A percentile compares a stretch with the other conserved stretches of the same genome.
phyloP scores from a whole-genome alignment of 2,888 invertebrate genomes.

The Plagodis dolabraria region DNA sequence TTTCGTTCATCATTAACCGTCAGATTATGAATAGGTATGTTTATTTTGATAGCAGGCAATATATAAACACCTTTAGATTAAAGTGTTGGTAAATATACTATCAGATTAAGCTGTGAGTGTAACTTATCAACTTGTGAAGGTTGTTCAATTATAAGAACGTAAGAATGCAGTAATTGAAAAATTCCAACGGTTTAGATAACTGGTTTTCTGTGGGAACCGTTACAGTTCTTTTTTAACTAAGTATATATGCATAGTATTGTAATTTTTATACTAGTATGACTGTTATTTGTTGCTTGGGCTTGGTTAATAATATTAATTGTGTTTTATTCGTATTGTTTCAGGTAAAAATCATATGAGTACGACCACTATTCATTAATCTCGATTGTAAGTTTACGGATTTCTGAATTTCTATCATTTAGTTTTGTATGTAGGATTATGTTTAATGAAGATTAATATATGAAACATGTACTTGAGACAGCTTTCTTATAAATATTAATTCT shows the following conservation, averaged over 20 bases:
- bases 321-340: constrained; percentile 19
- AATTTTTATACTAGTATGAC: no score
- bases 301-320: neutral
- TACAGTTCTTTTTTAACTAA: constrained; percentile 3
- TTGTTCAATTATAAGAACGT: neutral
- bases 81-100: no score
- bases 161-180: constrained; percentile 15
- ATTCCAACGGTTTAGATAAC: constrained; percentile 1
- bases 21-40: no score
- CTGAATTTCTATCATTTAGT: neutral
- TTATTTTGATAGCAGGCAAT: no score
- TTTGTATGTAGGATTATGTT: no score
- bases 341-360: constrained; percentile 19
- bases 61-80: no score
- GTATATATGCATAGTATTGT: no score
- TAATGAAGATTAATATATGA: no score
- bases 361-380: neutral
- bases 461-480: no score
- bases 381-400: constrained; percentile 4
- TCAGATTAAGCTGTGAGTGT: no score
- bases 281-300: neutral
- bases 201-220: constrained; percentile 1
- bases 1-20: no score
- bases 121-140: neutral
- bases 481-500: no score